Base-by-base conservation (phyloP, 2,113 vertebrate genomes). In the Collichthys lucidus region DNA sequence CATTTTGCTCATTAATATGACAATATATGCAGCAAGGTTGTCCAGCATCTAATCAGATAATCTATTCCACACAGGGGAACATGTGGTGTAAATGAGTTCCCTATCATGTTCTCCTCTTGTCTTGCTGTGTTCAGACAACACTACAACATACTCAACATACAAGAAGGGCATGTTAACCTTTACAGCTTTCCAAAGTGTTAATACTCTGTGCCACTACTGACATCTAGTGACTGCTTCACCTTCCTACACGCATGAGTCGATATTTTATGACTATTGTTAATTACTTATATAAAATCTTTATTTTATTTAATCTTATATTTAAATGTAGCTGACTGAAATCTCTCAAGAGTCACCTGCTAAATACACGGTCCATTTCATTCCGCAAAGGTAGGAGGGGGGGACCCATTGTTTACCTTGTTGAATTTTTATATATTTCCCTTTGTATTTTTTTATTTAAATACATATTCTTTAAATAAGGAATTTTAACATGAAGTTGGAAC, bases 221-320 rank as follows among this genome's bases (percentile, higher is more conserved):
- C 85, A 87, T 78, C 91, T 90, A 82, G 80, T 55, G 91, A 79
- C 20, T 63, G 5, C 24, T 20, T 47, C 6, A 5, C 12, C 47
- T 62, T 65, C 24, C 19, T 75, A 61, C 60, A 40, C 5, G n/a
- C 10, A 70, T 57, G 3, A 26, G 1, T 50, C 0, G 4, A 16
- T 24, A 35, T 55, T 24, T 19, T 7, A 26, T 11, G 19, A 4
- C 0, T n/a, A 24, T 46, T 12, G 6, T 15, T 4, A n/a, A 4
- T 47, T 4, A 19, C 29, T 1, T 0, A 72, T 10, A 35, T 26
- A 3, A 22, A 49, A 22, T 11, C 10, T 2, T 42, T 20, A 52
- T 52, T 52, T 52, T 10, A 4, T 50, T 31, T 24, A 1, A 12
- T 20, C 0, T 61, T 8, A 4, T 52, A 26, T 44, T 40, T 61